Percentiles rank a stretch among this genome's conserved stretches.
These are phyloP conservation scores for Brachyalestes nurse DNA, from an alignment of 2,797 vertebrate genomes.

Conservation along the genomic window DNA sequence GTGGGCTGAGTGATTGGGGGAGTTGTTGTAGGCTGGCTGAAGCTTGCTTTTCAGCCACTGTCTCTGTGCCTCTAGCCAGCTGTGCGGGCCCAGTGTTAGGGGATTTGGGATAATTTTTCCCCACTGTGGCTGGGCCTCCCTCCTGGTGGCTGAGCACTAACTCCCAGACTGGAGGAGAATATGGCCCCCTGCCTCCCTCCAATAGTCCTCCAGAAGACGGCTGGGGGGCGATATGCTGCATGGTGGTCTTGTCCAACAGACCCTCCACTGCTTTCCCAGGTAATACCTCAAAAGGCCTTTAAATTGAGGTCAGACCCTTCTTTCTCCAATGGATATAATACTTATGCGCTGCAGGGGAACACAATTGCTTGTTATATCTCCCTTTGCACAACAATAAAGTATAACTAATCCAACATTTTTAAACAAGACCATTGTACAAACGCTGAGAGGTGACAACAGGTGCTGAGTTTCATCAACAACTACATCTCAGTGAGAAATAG, in stretches of 20 bases:
- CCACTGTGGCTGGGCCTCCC: conserved; percentile 56
- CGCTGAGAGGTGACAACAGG: conserved; percentile 24
- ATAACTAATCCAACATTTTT: conserved; percentile 28
- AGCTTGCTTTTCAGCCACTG: conserved; percentile 62
- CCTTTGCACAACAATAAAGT: conserved; percentile 23
- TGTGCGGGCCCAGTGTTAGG: conserved; percentile 63
- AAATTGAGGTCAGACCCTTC: conserved; percentile 54
- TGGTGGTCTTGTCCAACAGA: conserved; percentile 58
- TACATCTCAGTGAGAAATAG: neutral
- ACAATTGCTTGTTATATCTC: conserved; percentile 46
- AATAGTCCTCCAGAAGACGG: conserved; percentile 52
- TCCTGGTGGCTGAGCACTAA: conserved; percentile 60
- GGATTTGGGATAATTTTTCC: conserved; percentile 64
- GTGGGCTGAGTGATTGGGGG: conserved; percentile 50
- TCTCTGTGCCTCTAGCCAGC: conserved; percentile 60
- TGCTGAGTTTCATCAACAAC: neutral
- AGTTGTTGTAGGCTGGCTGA: conserved; percentile 53
- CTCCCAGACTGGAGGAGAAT: conserved; percentile 57
- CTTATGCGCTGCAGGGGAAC: conserved; percentile 44
- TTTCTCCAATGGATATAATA: conserved; percentile 45
- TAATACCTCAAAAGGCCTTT: conserved; percentile 58
- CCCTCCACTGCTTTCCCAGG: conserved; percentile 53
- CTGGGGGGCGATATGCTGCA: conserved; percentile 53
- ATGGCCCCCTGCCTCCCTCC: conserved; percentile 56
- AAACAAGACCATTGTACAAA: conserved; percentile 9